These are phyloP conservation scores for Poicephalus meyeri DNA, from an alignment of 2,113 vertebrate genomes.

Conservation along the genomic window DNA sequence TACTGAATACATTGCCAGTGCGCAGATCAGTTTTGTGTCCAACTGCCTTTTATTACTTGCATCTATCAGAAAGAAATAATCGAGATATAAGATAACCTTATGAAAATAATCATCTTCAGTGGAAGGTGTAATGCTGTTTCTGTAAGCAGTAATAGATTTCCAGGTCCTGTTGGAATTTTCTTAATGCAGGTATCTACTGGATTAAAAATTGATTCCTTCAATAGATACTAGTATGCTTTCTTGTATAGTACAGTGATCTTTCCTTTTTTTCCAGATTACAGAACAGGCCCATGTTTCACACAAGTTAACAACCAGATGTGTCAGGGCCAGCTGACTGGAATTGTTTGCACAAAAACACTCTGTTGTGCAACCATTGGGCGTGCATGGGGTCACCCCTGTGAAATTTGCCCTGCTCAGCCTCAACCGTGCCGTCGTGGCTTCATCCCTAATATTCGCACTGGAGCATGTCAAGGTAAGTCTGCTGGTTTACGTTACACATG, in stretches of 20 bases:
- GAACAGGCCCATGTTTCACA: slow-evolving; percentile 80
- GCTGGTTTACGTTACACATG: background rate
- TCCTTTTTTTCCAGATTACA: slow-evolving; percentile 72
- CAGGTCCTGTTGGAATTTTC: background rate
- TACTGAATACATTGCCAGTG: background rate
- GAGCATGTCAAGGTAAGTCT: slow-evolving; percentile 79
- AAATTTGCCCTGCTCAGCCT: slow-evolving; percentile 79
- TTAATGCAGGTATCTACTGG: background rate
- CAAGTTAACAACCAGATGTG: slow-evolving; percentile 79
- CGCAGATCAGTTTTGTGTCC: background rate
- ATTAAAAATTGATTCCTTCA: background rate
- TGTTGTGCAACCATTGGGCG: slow-evolving; percentile 81
- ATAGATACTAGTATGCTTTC: background rate
- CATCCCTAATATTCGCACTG: slow-evolving; percentile 78
- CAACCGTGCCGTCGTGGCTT: slow-evolving; percentile 80
- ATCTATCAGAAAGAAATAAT: background rate
- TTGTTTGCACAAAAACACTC: slow-evolving; percentile 81
- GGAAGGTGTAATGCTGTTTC: background rate
- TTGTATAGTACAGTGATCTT: background rate
- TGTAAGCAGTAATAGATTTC: background rate
- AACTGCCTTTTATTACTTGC: background rate
- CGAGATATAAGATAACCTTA: background rate
- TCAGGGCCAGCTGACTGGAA: slow-evolving; percentile 78
- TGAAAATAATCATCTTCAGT: background rate
- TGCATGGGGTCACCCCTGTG: slow-evolving; percentile 82